phyloP scores from a whole-genome alignment of 30 jellyfish, hydroid and myxozoan species.

The Cassiopea xamachana region DNA sequence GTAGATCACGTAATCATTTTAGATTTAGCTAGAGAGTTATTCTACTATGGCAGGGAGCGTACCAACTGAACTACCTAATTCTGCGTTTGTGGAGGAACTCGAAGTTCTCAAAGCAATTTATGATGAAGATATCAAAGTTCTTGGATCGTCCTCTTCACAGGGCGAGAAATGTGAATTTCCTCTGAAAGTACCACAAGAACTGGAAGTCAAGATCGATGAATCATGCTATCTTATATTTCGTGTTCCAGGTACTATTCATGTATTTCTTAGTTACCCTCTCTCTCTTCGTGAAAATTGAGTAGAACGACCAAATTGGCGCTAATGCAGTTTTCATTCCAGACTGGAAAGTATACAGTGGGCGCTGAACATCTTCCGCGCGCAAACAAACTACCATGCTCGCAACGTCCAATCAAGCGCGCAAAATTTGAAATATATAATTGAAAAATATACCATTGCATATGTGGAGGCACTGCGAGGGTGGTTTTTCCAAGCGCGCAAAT shows the following conservation, averaged over 20 bases:
- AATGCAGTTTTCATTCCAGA: too few relatives aligned
- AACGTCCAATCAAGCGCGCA: too few relatives aligned
- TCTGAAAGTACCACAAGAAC: background rate
- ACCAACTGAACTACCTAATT: background rate
- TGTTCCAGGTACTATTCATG: background rate
- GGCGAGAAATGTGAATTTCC: background rate
- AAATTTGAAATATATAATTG: too few relatives aligned
- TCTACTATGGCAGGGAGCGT: background rate
- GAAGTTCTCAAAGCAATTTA: slow-evolving; percentile 66
- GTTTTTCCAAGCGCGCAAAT: too few relatives aligned
- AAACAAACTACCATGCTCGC: too few relatives aligned
- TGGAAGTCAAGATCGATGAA: background rate
- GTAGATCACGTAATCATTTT: too few relatives aligned
- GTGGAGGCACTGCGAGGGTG: too few relatives aligned
- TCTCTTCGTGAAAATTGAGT: too few relatives aligned
- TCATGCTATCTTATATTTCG: background rate
- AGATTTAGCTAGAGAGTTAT: background rate
- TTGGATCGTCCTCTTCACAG: background rate
- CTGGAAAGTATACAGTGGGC: too few relatives aligned
- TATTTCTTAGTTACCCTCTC: background rate
- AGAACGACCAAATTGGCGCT: too few relatives aligned
- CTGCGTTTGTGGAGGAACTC: slow-evolving; percentile 32
- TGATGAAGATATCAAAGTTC: slow-evolving; percentile 32
- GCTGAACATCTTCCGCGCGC: too few relatives aligned
- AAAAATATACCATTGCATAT: too few relatives aligned